These are phyloP conservation scores for Crocodylus rhombifer DNA, from an alignment of 2,797 vertebrate genomes.

Conservation along the genomic window DNA sequence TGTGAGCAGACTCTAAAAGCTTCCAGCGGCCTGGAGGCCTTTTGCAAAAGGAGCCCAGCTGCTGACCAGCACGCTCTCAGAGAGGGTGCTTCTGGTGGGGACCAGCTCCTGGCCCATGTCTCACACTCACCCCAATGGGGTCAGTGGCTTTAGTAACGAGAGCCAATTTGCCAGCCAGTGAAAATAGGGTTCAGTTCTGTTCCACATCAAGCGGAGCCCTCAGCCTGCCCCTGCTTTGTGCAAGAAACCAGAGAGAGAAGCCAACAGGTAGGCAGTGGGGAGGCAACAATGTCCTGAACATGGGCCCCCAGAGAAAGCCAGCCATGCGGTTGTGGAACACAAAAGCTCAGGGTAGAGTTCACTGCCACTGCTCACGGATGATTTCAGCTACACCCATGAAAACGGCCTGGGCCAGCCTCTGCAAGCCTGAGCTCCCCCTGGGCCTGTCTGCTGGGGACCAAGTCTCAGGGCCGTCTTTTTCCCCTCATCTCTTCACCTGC, in stretches of 20 bases:
- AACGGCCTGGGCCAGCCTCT: accelerated
- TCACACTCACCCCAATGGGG: constrained; percentile 73
- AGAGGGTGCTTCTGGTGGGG: constrained; percentile 71
- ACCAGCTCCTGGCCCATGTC: constrained; percentile 73
- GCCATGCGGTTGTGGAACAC: neutral
- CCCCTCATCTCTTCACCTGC: neutral
- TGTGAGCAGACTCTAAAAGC: constrained; percentile 77
- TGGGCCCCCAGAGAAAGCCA: neutral
- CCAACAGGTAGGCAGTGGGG: too few species aligned
- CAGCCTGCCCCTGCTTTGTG: too few species aligned
- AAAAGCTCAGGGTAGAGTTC: neutral
- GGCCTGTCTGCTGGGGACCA: accelerated
- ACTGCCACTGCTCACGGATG: accelerated
- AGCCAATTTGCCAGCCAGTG: too few species aligned
- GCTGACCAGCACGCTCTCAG: constrained; percentile 63
- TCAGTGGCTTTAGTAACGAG: constrained; percentile 50
- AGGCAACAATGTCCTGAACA: accelerated
- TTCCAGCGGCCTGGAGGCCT: constrained; percentile 75
- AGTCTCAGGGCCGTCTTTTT: neutral
- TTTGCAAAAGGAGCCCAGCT: constrained; percentile 72
- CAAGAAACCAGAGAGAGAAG: too few species aligned
- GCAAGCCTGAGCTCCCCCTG: too few species aligned
- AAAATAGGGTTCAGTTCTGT: neutral
- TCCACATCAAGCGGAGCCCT: too few species aligned
- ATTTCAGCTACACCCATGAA: neutral